A percentile compares a stretch with the other conserved stretches of the same genome.
These are phyloP conservation scores for Tympanuchus pallidicinctus DNA, from an alignment of 2,113 vertebrate species.

Conservation along the genomic window DNA sequence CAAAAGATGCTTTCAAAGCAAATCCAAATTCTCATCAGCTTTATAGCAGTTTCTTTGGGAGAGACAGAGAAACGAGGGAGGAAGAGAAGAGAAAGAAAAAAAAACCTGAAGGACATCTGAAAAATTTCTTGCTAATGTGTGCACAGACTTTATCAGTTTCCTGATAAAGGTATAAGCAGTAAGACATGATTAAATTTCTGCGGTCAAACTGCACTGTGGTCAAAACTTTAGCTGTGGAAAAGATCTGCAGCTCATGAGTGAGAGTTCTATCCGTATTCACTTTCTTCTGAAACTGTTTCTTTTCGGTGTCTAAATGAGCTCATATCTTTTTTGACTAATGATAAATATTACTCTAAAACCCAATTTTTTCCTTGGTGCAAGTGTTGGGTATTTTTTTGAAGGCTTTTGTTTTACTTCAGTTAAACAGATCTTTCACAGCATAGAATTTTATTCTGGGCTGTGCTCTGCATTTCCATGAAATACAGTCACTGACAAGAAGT, in stretches of 20 bases:
- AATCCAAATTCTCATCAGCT: slow-evolving; percentile 72
- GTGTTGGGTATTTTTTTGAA: background rate
- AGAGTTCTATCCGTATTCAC: background rate
- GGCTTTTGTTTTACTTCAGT: background rate
- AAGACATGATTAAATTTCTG: slow-evolving; percentile 39
- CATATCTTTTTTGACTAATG: background rate
- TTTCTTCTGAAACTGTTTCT: background rate
- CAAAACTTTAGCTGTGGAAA: background rate
- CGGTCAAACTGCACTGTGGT: background rate
- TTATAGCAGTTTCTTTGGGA: slow-evolving; percentile 59
- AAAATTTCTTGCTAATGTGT: slow-evolving; percentile 53
- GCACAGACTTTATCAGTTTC: slow-evolving; percentile 37
- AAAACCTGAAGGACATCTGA: slow-evolving; percentile 73
- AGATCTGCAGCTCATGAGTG: background rate
- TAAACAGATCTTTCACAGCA: background rate
- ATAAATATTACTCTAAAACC: background rate
- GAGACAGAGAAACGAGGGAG: background rate
- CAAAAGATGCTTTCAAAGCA: slow-evolving; percentile 77
- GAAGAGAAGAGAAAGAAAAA: background rate
- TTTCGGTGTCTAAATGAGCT: background rate
- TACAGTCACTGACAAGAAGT: background rate
- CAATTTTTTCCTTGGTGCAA: background rate
- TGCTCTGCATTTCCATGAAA: background rate
- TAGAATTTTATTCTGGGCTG: background rate
- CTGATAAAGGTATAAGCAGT: slow-evolving; percentile 25